Conservation (phyloP, 2,797 vertebrate genomes). For the Brachymystax lenok region DNA sequence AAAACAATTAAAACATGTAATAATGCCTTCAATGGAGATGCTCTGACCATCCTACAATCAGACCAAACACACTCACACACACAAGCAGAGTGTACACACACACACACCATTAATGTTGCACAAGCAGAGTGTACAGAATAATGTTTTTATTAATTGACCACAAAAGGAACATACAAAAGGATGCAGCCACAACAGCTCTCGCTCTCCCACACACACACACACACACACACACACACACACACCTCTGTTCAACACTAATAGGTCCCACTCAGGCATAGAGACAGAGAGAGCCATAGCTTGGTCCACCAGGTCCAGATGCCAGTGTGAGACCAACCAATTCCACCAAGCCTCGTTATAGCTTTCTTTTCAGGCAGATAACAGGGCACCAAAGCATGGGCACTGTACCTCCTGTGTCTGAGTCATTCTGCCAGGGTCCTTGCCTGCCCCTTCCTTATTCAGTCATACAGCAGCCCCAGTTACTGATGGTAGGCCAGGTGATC, state of each 20-base stretch:
- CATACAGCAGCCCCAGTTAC: slow-evolving; percentile 28
- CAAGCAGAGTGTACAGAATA: slow-evolving; percentile 47
- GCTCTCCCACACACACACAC: neutral
- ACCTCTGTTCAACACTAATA: slow-evolving; percentile 22
- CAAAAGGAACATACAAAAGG: slow-evolving; percentile 47
- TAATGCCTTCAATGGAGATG: slow-evolving; percentile 56
- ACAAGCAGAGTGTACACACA: too few relatives aligned
- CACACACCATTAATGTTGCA: too few relatives aligned
- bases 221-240: slow-evolving; percentile 10
- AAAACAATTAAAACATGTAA: slow-evolving; percentile 50
- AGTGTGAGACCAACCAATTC: slow-evolving; percentile 4
- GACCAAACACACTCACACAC: neutral
- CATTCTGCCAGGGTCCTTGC: slow-evolving; percentile 15
- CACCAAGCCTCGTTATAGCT: slow-evolving; percentile 6
- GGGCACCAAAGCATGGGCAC: neutral
- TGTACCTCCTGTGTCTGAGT: slow-evolving; percentile 6
- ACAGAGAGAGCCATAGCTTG: neutral
- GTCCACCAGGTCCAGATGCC: neutral
- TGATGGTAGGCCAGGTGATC: slow-evolving; percentile 22
- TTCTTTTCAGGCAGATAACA: slow-evolving; percentile 17
- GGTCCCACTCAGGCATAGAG: slow-evolving; percentile 10
- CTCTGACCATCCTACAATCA: slow-evolving; percentile 28
- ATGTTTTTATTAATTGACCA: slow-evolving; percentile 65
- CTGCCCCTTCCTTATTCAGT: slow-evolving; percentile 21
- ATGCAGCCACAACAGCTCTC: neutral